Base-by-base conservation (phyloP, 2,888 invertebrate genomes). In the Ashinkailepas kermadecensis region DNA sequence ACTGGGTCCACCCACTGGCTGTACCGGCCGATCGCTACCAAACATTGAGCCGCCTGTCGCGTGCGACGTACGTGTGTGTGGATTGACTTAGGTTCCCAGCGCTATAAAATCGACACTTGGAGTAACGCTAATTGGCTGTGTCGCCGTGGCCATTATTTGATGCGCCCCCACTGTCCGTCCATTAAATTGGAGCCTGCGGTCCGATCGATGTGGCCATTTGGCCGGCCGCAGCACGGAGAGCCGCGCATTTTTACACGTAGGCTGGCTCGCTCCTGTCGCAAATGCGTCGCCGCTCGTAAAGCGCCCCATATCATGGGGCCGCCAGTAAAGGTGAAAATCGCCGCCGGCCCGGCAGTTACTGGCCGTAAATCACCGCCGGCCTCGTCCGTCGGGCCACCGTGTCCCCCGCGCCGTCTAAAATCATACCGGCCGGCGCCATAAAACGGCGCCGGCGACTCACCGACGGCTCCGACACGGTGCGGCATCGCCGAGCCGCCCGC, bases 91-190 rank as follows among this genome's bases (percentile, higher is more conserved):
- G 54, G 54, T 74, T 74, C 74, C 74, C 74, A 74, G 54, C 74
- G 39, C 74, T 9, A 54, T 74, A 74, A 74, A 74, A 39, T 74
- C 74, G 74, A 74, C 74, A 74, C 74, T 54, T 74, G 39, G 54
- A 74, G 74, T 54, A 74, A 74, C 74, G 74, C 10, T 74, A 74
- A 74, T 74, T 74, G 74, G 54, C 54, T 18, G 23, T 74, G 74
- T 74, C 74, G n/a, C 74, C 18, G 54, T 74, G 54, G 74, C 54
- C 74, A 54, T 74, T 74, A 74, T 74, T 74, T 74, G 74, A 74
- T 74, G 74, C 74, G 13, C 54, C 74, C 74, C 74, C 74, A 74
- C 54, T 74, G 74, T 74, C 74, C 74, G 74, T 74, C 74, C 74
- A 74, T 74, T 74, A 74, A 74, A 74, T 74, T 54, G 74, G 74